Conservation (phyloP, 2,888 invertebrate genomes). For the Willowsia nigromaculata region DNA sequence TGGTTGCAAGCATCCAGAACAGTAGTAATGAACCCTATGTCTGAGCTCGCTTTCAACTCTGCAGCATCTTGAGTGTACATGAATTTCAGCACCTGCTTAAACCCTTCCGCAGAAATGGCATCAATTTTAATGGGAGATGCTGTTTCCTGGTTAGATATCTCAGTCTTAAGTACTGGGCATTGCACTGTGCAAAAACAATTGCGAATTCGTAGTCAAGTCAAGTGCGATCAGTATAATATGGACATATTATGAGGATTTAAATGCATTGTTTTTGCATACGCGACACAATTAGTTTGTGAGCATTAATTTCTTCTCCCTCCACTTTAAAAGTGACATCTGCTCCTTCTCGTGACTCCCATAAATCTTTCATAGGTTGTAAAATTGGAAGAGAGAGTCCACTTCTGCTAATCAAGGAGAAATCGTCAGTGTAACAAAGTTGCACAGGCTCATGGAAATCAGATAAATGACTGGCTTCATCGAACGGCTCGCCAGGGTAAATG, state of each 20-base stretch:
- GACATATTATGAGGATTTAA: too few species aligned
- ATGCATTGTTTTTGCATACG: not conserved
- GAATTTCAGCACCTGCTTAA: slow-evolving; percentile 14
- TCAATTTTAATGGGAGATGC: not conserved
- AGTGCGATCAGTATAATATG: too few species aligned
- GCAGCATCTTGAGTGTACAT: slow-evolving; percentile 20
- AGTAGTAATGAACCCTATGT: not conserved
- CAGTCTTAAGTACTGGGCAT: slow-evolving; percentile 19
- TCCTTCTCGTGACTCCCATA: slow-evolving; percentile 4
- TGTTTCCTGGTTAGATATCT: not conserved
- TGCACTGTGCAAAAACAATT: not conserved
- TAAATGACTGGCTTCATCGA: slow-evolving; percentile 33
- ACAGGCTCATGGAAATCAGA: slow-evolving; percentile 28
- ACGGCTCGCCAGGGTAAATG: slow-evolving; percentile 38
- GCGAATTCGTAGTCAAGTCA: too few species aligned
- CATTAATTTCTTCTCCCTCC: slow-evolving; percentile 11
- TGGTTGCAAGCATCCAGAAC: slow-evolving; percentile 6
- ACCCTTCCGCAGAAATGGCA: not conserved
- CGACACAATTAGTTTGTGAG: slow-evolving; percentile 36
- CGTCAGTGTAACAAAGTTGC: slow-evolving; percentile 26
- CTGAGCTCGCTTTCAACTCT: not conserved
- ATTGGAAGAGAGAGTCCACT: not conserved
- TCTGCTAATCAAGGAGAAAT: too few species aligned
- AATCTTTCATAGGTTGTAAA: not conserved
- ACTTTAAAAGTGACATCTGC: slow-evolving; percentile 32